Base-by-base conservation (phyloP, 2,113 vertebrate genomes). In the Cynoglossus semilaevis region DNA sequence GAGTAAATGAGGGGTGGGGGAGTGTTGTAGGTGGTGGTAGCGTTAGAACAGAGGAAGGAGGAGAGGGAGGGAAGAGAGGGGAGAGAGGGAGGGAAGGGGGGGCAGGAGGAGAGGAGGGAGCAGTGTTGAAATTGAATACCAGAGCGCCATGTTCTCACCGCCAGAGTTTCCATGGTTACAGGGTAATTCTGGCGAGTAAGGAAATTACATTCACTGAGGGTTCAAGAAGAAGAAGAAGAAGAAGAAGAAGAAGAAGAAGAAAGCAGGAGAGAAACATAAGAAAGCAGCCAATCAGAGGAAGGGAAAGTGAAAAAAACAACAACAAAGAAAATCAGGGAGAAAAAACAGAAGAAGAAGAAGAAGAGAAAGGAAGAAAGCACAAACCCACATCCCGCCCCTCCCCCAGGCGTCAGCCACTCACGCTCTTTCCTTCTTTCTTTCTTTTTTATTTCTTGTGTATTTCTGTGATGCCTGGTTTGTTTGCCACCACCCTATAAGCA, bases 131-230 rank as follows among this genome's bases (percentile, higher is more conserved):
- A 86, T 82, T 84, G 85, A 89, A 90, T 89, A 85, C 88, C 79
- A 88, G 85, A 84, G 85, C 87, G 86, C 87, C 85, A 89, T 90
- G 88, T 90, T 91, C 90, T 89, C 79, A 88, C 86, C 69, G 86
- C 77, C 83, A 86, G 86, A 85, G 90, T 91, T 91, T 87, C 89
- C 88, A 91, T 91, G 88, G 90, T 83, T 88, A 90, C 89, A 63
- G 80, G 86, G 85, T 82, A 87, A 90, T 89, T 90, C 89, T 90
- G 88, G 90, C 90, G 87, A 91, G 85, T 91, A 91, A 91, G 87
- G 89, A 89, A 86, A 88, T 91, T 91, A 91, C 87, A 90, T 91
- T 90, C 88, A 90, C 80, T 85, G 67, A 78, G 82, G 80, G 79
- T 77, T 76, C 72, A 76, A 70, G 76, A 70, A 66, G 54, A 58